Evolutionary conservation across 2,797 vertebrate species (phyloP).

Genomic region (Neosilurus hyrtlii): DNA sequence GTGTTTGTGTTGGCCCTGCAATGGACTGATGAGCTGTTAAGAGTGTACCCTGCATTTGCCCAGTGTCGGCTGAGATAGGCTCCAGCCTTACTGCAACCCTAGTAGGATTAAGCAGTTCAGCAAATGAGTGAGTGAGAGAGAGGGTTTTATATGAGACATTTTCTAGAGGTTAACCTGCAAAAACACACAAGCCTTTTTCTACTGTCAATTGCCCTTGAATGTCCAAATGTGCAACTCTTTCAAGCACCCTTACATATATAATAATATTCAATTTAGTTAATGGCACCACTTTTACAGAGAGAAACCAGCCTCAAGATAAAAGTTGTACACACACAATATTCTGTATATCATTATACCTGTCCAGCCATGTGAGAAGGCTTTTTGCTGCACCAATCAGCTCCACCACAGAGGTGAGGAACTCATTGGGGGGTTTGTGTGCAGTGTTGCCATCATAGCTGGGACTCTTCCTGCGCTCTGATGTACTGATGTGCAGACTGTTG

Average conservation of each 20-base stretch:
- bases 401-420: constrained; percentile 95
- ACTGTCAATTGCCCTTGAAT: constrained; percentile 44
- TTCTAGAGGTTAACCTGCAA: constrained; percentile 1
- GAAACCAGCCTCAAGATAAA: neutral
- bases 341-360: constrained; percentile 75
- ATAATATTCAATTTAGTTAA: neutral
- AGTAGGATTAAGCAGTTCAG: too few relatives aligned
- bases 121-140: too few relatives aligned
- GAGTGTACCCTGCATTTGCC: too few relatives aligned
- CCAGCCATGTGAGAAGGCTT: constrained; percentile 91
- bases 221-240: neutral
- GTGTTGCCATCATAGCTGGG: constrained; percentile 79
- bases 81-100: too few relatives aligned
- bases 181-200: constrained; percentile 41
- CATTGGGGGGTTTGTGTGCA: constrained; percentile 87
- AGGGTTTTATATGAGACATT: neutral
- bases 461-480: constrained; percentile 81
- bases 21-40: too few relatives aligned
- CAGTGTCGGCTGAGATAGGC: too few relatives aligned
- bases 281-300: constrained; percentile 12
- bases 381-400: constrained; percentile 95
- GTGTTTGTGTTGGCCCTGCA: too few relatives aligned
- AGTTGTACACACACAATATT: neutral
- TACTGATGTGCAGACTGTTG: constrained; percentile 87
- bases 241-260: neutral